Evolutionary conservation across 1,140 invertebrate species (phyloP), one percentile per base, ranked within the genome.

Genomic region (Ganaspis sp.): DNA sequence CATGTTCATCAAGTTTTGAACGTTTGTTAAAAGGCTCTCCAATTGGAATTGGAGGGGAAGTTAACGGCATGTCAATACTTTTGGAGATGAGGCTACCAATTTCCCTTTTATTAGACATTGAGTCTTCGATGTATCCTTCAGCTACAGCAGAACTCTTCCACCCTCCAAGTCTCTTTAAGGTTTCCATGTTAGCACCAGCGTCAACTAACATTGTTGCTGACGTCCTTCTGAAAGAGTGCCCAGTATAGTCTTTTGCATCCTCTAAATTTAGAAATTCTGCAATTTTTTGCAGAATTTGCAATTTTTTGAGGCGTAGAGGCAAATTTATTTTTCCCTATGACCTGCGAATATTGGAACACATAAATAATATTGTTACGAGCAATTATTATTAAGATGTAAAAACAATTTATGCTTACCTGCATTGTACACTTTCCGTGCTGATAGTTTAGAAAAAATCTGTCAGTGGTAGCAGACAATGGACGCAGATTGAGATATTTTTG

Each of bases 111-210:
- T 38, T 53, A 1, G 12, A 1, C 9, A 58, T 1, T 6, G 72
- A 58, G 11, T 73, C 53, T 58, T 73, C 72, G 1, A 73, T 37
- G 40, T 73, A 73, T 1, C 29, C 34, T 73, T 73, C 72, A 1
- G 72, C 72, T 5, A 73, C 72, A 29, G 53, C n/a, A 19, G 26
- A 58, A 12, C 29, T 64, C 23, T 64, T 58, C 72, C 72, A 64
- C 17, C 72, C 26, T 40, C 69, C 69, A n/a, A 34, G 69, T 3
- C 69, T 26, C 34, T 69, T 69, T 17, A 69, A 12, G 5, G 21
- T 34, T 29, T 23, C 15, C 12, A 69, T 69, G 64, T 69, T 69
- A 12, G 69, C 29, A 11, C 69, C 8, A 6, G 5, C 5, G n/a
- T 69, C 29, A 0, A 34, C 29, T 15, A 45, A 15, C 1, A 45